Conservation (phyloP, 2,797 vertebrate species). For the Atherinosoma microstoma region DNA sequence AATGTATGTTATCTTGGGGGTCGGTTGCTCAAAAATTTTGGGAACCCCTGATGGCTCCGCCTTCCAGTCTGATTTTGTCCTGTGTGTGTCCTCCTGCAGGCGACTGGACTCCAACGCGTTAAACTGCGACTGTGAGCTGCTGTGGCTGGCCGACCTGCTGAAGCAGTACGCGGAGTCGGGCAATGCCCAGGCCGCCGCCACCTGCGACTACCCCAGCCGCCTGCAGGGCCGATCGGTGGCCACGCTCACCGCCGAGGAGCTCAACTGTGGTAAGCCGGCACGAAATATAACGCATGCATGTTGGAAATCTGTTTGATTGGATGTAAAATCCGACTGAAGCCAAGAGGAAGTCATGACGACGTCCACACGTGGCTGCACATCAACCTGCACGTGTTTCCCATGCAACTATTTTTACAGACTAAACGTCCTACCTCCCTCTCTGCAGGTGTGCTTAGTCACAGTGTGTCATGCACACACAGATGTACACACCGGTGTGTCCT, state of each 20-base stretch:
- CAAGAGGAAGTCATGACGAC: neutral
- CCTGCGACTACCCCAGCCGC: constrained; percentile 91
- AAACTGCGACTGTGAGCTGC: constrained; percentile 95
- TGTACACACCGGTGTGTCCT: constrained; percentile 53
- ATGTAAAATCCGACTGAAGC: neutral
- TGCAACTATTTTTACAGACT: neutral
- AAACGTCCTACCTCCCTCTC: constrained; percentile 9
- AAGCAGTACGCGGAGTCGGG: constrained; percentile 93
- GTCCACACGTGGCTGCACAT: too few relatives aligned
- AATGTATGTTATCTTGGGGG: too few relatives aligned
- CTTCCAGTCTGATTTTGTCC: too few relatives aligned
- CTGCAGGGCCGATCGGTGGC: constrained; percentile 96
- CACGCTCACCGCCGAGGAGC: constrained; percentile 92
- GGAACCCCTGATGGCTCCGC: too few relatives aligned
- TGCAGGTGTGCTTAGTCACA: constrained; percentile 36
- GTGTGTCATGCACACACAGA: constrained; percentile 11
- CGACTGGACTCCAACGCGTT: constrained; percentile 95
- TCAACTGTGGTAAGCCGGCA: constrained; percentile 92
- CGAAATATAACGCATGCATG: neutral
- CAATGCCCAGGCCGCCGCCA: constrained; percentile 95
- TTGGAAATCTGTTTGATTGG: neutral
- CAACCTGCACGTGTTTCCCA: too few relatives aligned
- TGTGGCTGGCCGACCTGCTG: constrained; percentile 95
- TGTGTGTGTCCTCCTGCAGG: constrained; percentile 72
- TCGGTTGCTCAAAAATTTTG: too few relatives aligned